phyloP scores from a whole-genome alignment of 2,113 vertebrate genomes.

The Stegastes partitus region DNA sequence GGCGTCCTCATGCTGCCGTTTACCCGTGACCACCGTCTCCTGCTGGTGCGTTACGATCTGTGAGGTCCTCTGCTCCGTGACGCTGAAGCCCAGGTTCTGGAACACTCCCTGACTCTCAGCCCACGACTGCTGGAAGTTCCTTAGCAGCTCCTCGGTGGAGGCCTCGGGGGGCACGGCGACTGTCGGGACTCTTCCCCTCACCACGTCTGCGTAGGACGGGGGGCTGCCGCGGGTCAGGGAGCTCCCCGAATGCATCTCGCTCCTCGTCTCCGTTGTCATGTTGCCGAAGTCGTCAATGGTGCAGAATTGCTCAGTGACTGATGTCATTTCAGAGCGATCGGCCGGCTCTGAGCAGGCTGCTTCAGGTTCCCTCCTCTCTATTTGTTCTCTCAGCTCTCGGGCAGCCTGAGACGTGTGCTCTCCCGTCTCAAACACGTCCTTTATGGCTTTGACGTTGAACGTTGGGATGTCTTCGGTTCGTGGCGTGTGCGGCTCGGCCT shows the following conservation, averaged over 20 bases:
- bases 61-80: constrained; percentile 85
- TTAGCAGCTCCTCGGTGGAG: constrained; percentile 86
- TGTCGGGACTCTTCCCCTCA: constrained; percentile 84
- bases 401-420: constrained; percentile 83
- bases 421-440: constrained; percentile 87
- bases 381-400: constrained; percentile 82
- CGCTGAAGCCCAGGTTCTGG: constrained; percentile 86
- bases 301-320: constrained; percentile 82
- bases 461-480: constrained; percentile 79
- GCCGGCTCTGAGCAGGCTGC: constrained; percentile 49
- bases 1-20: constrained; percentile 83
- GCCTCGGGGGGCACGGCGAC: constrained; percentile 82
- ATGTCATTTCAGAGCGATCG: constrained; percentile 73
- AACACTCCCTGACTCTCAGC: constrained; percentile 89
- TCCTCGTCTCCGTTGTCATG: constrained; percentile 68
- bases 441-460: constrained; percentile 86
- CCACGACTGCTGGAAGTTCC: constrained; percentile 91
- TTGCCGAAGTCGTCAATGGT: constrained; percentile 83
- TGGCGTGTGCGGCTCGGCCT: constrained; percentile 72
- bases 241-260: constrained; percentile 74
- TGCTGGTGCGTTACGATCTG: constrained; percentile 86
- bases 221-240: constrained; percentile 84
- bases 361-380: constrained; percentile 75
- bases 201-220: constrained; percentile 93
- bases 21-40: constrained; percentile 89